Percentiles rank a stretch among this genome's conserved stretches.
These are phyloP conservation scores for Melieria omissa DNA, from an alignment of 2,888 invertebrate species.

Conservation along the genomic window DNA sequence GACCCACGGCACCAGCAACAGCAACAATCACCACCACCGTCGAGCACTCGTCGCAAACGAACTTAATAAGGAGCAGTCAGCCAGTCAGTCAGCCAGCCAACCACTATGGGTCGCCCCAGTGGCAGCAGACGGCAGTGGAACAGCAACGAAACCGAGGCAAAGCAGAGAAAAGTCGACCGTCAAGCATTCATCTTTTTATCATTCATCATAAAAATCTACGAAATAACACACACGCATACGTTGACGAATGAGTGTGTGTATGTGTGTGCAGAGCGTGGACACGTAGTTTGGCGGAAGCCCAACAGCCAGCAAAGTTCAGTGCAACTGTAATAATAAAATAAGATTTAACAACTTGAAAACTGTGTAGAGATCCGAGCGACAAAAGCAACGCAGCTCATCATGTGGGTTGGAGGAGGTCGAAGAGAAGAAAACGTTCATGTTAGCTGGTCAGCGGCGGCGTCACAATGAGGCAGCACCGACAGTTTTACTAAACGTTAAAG, in stretches of 20 bases:
- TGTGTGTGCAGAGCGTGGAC: not conserved
- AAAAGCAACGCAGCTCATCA: too few relatives aligned
- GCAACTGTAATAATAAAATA: constrained; percentile 14
- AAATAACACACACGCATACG: not conserved
- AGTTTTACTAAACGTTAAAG: too few relatives aligned
- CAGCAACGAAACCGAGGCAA: constrained; percentile 31
- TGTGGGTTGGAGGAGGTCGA: too few relatives aligned
- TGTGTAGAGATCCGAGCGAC: not conserved
- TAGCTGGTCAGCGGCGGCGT: too few relatives aligned
- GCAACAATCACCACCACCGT: too few relatives aligned
- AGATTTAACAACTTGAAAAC: not conserved
- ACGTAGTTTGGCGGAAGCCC: constrained; percentile 5
- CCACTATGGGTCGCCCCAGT: too few relatives aligned
- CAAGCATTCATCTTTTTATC: constrained; percentile 40
- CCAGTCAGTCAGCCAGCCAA: too few relatives aligned
- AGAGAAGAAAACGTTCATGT: too few relatives aligned
- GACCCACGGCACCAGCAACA: too few relatives aligned
- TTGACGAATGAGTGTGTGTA: not conserved
- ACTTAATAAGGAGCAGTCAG: too few relatives aligned
- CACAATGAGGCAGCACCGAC: too few relatives aligned
- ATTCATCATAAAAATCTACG: constrained; percentile 41
- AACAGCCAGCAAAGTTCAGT: constrained; percentile 10
- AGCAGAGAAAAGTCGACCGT: constrained; percentile 29
- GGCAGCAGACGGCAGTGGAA: not conserved
- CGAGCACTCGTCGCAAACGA: too few relatives aligned